Percentiles rank a stretch among this genome's conserved stretches.
Evolutionary conservation across 2,797 vertebrate species (phyloP).

Genomic region (Fundulus diaphanus): DNA sequence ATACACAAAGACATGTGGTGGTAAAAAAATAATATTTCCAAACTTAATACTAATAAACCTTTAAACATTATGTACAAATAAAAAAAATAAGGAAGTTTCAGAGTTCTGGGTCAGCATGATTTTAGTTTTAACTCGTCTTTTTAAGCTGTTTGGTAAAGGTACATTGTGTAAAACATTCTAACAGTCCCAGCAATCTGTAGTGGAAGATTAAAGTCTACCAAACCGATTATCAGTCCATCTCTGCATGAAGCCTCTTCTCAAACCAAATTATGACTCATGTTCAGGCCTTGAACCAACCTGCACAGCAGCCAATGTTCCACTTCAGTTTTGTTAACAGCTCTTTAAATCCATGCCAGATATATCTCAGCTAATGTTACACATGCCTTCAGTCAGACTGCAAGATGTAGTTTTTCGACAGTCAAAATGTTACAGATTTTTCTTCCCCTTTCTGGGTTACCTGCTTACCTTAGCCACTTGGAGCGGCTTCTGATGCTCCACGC

Average conservation of each 20-base stretch:
- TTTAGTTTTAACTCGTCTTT: not conserved
- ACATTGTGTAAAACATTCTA: not conserved
- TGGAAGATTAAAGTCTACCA: conserved; percentile 64
- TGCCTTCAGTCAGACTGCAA: conserved; percentile 3
- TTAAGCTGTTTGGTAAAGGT: too few relatives aligned
- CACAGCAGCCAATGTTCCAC: conserved; percentile 50
- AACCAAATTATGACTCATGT: conserved; percentile 65
- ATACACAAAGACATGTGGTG: not conserved
- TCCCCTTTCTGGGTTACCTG: conserved; percentile 2
- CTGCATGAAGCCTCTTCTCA: conserved; percentile 46
- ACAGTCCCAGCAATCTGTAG: conserved; percentile 30
- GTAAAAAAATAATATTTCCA: not conserved
- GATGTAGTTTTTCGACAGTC: conserved; percentile 20
- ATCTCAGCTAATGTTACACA: conserved; percentile 40
- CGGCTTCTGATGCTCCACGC: conserved; percentile 92
- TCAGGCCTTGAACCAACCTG: conserved; percentile 44
- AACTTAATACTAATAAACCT: not conserved
- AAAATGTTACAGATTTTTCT: conserved; percentile 22
- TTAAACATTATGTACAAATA: not conserved
- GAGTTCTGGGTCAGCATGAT: not conserved
- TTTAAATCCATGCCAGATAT: conserved; percentile 36
- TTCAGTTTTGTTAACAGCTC: conserved; percentile 47
- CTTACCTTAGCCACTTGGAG: conserved; percentile 98
- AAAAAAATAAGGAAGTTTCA: not conserved
- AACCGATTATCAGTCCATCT: conserved; percentile 51